Evolutionary conservation across 2,888 invertebrate genomes (phyloP).

Genomic region (Zeuzera pyrina): DNA sequence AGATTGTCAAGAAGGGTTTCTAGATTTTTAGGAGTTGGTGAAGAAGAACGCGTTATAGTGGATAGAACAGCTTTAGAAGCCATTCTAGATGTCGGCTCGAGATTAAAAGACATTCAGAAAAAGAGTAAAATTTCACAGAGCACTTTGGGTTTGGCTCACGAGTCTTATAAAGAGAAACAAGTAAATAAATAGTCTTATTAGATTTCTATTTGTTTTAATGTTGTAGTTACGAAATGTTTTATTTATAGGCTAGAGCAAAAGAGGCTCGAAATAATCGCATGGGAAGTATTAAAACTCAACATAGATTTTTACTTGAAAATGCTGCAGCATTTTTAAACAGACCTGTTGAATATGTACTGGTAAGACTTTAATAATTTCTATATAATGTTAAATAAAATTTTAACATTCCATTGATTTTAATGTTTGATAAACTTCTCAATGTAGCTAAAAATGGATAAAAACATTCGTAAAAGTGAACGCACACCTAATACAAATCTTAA

Average conservation of each 20-base stretch:
- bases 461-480: no score
- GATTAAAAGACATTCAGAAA: slow-evolving; percentile 47
- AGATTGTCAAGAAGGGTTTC: slow-evolving; percentile 27
- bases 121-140: slow-evolving; percentile 58
- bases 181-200: slow-evolving; percentile 43
- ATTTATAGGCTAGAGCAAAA: slow-evolving; percentile 75
- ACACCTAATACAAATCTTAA: no score
- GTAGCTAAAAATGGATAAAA: no score
- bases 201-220: slow-evolving; percentile 14
- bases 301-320: slow-evolving; percentile 79
- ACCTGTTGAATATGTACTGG: slow-evolving; percentile 71
- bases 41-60: slow-evolving; percentile 32
- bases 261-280: slow-evolving; percentile 70
- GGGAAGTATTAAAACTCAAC: slow-evolving; percentile 57
- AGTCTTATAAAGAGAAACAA: slow-evolving; percentile 67
- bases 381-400: neutral
- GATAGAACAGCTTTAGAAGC: slow-evolving; percentile 55
- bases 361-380: slow-evolving; percentile 22
- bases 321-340: slow-evolving; percentile 72
- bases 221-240: slow-evolving; percentile 14
- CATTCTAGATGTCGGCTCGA: slow-evolving; percentile 52
- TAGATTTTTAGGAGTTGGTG: slow-evolving; percentile 10
- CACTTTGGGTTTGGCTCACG: slow-evolving; percentile 49
- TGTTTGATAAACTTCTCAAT: no score
- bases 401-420: no score